Percentiles rank a stretch among this genome's conserved stretches.
Conservation (phyloP, 2,113 vertebrate species). For the Pseudopodoces humilis region DNA sequence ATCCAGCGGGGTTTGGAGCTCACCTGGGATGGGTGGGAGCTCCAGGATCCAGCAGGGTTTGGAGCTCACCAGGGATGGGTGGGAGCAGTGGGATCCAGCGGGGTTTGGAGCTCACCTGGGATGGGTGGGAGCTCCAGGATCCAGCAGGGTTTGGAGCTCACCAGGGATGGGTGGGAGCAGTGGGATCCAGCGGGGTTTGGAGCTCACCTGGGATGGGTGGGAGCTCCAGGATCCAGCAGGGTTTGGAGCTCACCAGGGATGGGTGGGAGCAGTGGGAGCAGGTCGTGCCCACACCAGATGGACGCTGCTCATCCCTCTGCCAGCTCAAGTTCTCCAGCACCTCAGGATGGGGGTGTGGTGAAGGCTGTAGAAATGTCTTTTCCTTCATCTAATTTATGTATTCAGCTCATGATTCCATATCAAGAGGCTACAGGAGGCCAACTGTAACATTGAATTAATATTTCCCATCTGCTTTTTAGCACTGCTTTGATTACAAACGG, state of each 20-base stretch:
- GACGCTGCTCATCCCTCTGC: fast-evolving
- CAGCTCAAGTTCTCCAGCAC: neutral
- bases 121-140: neutral
- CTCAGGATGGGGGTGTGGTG: fast-evolving
- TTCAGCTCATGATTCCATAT: neutral
- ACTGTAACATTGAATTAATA: conserved; percentile 50
- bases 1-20: neutral
- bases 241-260: too few species aligned
- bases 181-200: neutral
- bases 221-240: neutral
- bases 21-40: neutral
- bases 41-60: neutral
- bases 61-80: neutral
- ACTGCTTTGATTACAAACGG: neutral
- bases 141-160: neutral
- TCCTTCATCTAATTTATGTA: neutral
- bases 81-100: fast-evolving
- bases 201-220: neutral
- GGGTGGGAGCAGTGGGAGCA: neutral
- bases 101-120: fast-evolving
- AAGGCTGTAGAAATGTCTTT: neutral
- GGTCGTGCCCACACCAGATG: fast-evolving
- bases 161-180: neutral
- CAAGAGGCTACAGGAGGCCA: conserved; percentile 2
- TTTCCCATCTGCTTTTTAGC: conserved; percentile 49